A percentile compares a stretch with the other conserved stretches of the same genome.
These are phyloP conservation scores for Mormoops blainvillei DNA, from an alignment of 2,113 vertebrate species.

Conservation along the genomic window DNA sequence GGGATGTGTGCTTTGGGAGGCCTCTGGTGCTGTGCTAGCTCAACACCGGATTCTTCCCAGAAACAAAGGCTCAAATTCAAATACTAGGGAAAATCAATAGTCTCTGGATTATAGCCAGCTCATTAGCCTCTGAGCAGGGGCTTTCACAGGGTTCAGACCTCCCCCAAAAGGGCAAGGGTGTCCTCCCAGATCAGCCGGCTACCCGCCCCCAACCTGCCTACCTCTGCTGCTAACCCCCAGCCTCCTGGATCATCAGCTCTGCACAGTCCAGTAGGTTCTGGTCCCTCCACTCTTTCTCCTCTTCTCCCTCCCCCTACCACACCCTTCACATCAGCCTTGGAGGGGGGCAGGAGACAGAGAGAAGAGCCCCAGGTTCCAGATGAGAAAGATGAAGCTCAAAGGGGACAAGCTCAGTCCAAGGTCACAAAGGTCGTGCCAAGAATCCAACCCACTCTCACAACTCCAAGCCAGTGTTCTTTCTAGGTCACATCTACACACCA, in stretches of 20 bases:
- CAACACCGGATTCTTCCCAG: neutral
- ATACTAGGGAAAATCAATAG: neutral
- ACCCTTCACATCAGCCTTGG: neutral
- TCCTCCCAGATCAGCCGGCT: neutral
- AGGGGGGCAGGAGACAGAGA: neutral
- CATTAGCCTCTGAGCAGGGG: neutral
- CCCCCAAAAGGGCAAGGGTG: neutral
- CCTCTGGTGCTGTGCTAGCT: neutral
- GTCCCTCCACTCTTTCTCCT: neutral
- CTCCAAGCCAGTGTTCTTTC: neutral
- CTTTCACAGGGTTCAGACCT: neutral
- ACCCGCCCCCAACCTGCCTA: neutral
- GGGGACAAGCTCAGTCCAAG: neutral
- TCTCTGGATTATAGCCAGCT: neutral
- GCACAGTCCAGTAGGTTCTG: neutral
- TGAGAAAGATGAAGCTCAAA: neutral
- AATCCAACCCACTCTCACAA: neutral
- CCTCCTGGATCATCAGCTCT: neutral
- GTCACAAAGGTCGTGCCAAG: neutral
- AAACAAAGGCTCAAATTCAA: slow-evolving; percentile 26
- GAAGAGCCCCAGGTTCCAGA: neutral
- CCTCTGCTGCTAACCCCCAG: neutral
- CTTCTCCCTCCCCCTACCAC: neutral
- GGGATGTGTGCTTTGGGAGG: too few relatives aligned
- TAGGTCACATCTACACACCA: neutral